Base-by-base conservation (phyloP, 1,140 invertebrate genomes). In the Drosophila auraria region DNA sequence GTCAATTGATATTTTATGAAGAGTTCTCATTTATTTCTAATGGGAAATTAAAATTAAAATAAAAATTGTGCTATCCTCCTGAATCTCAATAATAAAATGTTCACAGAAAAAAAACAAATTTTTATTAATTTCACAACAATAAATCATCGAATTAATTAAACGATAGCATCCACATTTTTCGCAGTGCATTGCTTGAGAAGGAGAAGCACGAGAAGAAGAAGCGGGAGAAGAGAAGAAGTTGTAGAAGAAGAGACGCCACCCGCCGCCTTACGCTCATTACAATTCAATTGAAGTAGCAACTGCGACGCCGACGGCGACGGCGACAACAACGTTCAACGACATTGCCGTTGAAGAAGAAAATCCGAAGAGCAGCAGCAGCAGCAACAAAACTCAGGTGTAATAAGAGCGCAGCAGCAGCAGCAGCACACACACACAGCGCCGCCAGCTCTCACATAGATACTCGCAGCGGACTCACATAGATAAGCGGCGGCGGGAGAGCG, bases 261-360 rank as follows among this genome's bases (percentile, higher is more conserved):
- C 66, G 69, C 65, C 82, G 82, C 71, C 82, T 64, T 58, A 83
- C 77, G 72, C 80, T 87, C 83, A 89, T 89, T 83, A 89, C 83
- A 87, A 87, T 87, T 89, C 84, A 87, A 87, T 87, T 89, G 84
- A 89, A 87, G 84, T 80, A 78, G 84, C 78, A 77, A 77, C 83
- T 73, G 77, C 82, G 70, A 62, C 75, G 58, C n/a, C 40, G 68
- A 17, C 45, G 57, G 47, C 68, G 56, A 11, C 38, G 51, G 23
- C 74, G 49, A 20, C 76, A 64, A 57, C 73, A 63, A 44, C 83
- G 83, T 87, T 83, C 83, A 87, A 87, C 83, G 83, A 87, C 83
- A 64, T 75, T 68, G 73, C 80, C 75, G 68, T 59, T 61, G 62
- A 87, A 87, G 78, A 89, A 87, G 80, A 89, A 83, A 89, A 79